phyloP scores from a whole-genome alignment of 2,113 vertebrate species.

The Emydocephalus ijimae region DNA sequence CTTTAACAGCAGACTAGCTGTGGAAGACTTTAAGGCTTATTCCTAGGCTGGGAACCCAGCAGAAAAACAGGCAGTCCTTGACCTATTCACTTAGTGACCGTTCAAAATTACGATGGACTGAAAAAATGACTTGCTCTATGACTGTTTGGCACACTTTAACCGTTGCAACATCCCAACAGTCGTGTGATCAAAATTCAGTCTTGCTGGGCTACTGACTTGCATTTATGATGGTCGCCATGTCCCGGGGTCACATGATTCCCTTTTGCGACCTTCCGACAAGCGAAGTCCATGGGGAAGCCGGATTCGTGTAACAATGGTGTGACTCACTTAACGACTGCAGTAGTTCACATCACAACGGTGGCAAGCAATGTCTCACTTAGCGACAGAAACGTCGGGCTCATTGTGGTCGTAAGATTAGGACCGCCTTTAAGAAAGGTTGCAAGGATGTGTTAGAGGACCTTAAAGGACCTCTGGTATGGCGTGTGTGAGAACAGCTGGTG shows the following conservation, averaged over 20 bases:
- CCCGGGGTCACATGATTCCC: too few species aligned
- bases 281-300: neutral
- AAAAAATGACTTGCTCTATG: neutral
- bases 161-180: neutral
- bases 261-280: too few species aligned
- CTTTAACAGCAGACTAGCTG: neutral
- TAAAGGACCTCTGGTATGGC: neutral
- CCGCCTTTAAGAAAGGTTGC: neutral
- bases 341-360: too few species aligned
- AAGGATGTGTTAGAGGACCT: neutral
- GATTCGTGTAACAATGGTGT: too few species aligned
- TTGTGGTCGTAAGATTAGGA: neutral
- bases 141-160: neutral
- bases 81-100: neutral
- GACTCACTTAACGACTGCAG: too few species aligned
- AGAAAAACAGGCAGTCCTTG: neutral
- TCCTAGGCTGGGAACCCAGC: neutral
- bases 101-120: neutral
- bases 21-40: neutral
- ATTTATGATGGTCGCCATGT: neutral
- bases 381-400: neutral
- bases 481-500: neutral
- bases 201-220: too few species aligned
- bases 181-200: too few species aligned
- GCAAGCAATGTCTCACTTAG: neutral